Conservation (phyloP, 2,888 invertebrate genomes). For the Zelleria hepariella region DNA sequence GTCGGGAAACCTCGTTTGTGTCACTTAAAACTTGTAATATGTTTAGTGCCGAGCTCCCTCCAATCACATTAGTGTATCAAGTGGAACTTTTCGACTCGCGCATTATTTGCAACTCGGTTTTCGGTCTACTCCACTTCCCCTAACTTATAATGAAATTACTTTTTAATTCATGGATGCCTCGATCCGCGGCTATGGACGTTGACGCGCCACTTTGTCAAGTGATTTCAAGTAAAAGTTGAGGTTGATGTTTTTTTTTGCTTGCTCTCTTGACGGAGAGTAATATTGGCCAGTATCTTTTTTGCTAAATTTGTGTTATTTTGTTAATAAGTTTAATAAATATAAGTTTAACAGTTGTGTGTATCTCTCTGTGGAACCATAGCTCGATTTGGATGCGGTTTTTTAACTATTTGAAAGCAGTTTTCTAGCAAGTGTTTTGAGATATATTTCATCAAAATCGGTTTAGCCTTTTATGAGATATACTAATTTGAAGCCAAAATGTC, state of each 20-base stretch:
- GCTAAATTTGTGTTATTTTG: too few relatives aligned
- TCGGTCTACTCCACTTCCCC: constrained; percentile 23
- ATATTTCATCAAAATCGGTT: too few relatives aligned
- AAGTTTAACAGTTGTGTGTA: too few relatives aligned
- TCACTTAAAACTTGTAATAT: constrained; percentile 49
- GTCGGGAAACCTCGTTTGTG: constrained; percentile 32
- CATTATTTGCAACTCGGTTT: constrained; percentile 50
- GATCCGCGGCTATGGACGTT: not conserved
- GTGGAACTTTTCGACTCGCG: constrained; percentile 36
- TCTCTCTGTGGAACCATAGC: too few relatives aligned
- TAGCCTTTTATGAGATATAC: too few relatives aligned
- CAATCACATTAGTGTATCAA: constrained; percentile 54
- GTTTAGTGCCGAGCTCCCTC: constrained; percentile 34
- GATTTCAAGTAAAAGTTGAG: not conserved
- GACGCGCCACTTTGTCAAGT: constrained; percentile 3
- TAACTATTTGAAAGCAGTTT: too few relatives aligned
- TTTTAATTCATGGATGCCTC: constrained; percentile 41
- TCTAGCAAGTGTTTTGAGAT: too few relatives aligned
- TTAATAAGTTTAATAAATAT: too few relatives aligned
- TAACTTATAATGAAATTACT: constrained; percentile 64
- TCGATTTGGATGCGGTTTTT: too few relatives aligned
- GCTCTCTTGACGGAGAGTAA: not conserved
- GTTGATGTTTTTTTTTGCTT: not conserved
- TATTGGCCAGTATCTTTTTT: not conserved
- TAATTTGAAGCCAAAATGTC: too few relatives aligned